Base-by-base conservation (phyloP, 2,888 invertebrate species). In the Hydropsyche betteni region DNA sequence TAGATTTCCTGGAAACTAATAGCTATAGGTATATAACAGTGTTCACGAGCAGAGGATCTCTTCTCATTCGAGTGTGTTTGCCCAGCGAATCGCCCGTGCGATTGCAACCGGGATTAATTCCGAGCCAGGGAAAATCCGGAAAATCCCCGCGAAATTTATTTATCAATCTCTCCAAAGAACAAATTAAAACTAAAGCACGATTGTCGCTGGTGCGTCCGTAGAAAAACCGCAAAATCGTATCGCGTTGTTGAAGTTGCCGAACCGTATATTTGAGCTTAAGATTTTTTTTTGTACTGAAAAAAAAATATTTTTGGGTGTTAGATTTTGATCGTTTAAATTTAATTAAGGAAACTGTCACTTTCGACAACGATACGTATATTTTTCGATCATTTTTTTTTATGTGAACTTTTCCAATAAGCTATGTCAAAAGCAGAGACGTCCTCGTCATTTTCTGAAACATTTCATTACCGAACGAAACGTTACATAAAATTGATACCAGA, bases 101-200 rank as follows among this genome's bases (percentile, higher is more conserved):
- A 64, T 34, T 34, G 36, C 64, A 64, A 36, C 34, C 64, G 64
- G 61, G 24, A 64, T 64, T 64, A 64, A 64, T 64, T n/a, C 36
- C 8, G 36, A 64, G 5, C 64, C 36, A 36, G 64, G 44, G 44
- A 44, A 44, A 44, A 44, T 4, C 44, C 7, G 44, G 10, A 24
- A 24, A 44, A 44, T 8, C 34, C 12, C 64, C 34, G 8, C 8
- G n/a, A 36, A 34, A 64, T 64, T 64, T 64, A 64, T 64, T 64
- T 64, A 64, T 64, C 64, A 64, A 64, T 36, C 64, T 64, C 64
- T 64, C 12, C 36, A 64, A 58, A 58, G 58, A 58, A 58, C 58
- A 58, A 58, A 58, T 58, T 58, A 58, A 58, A 58, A 44, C 44
- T 10, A 44, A 44, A 44, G 44, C 44, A 4, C 44, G 44, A 44